A percentile compares a stretch with the other conserved stretches of the same genome.
Conservation (phyloP, 2,113 vertebrate species). For the Panurus biarmicus region DNA sequence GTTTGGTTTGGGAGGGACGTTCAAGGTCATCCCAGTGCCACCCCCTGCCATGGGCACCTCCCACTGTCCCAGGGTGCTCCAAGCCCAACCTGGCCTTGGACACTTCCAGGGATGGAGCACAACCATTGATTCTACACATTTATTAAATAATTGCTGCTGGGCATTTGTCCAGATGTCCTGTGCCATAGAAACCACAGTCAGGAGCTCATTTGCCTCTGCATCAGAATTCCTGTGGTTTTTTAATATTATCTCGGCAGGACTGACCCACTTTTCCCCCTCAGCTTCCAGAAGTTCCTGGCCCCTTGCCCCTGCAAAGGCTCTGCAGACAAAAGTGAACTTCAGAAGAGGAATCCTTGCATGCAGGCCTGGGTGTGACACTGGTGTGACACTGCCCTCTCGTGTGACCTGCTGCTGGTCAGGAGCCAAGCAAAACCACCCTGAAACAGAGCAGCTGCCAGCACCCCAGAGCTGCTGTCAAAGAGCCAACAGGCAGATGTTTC, state of each 20-base stretch:
- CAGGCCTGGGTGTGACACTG: fast-evolving
- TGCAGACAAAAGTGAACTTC: background rate
- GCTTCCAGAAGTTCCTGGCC: background rate
- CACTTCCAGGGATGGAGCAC: background rate
- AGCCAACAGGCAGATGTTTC: background rate
- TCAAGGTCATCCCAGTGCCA: background rate
- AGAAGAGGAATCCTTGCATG: fast-evolving
- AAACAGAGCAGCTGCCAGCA: background rate
- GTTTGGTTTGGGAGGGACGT: background rate
- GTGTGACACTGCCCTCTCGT: fast-evolving
- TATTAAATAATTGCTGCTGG: background rate
- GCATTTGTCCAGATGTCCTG: background rate
- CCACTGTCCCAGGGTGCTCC: background rate
- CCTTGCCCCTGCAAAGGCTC: no score
- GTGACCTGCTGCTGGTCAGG: background rate
- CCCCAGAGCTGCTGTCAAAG: fast-evolving
- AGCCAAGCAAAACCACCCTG: background rate
- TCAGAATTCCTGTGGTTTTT: background rate
- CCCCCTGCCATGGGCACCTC: background rate
- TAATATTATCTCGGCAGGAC: background rate
- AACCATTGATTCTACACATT: background rate
- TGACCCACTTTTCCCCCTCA: background rate
- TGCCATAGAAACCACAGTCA: background rate
- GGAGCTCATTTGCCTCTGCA: background rate
- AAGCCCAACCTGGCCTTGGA: background rate